phyloP scores from a whole-genome alignment of 2,888 invertebrate genomes.

The Rhamphomyia laevipes region DNA sequence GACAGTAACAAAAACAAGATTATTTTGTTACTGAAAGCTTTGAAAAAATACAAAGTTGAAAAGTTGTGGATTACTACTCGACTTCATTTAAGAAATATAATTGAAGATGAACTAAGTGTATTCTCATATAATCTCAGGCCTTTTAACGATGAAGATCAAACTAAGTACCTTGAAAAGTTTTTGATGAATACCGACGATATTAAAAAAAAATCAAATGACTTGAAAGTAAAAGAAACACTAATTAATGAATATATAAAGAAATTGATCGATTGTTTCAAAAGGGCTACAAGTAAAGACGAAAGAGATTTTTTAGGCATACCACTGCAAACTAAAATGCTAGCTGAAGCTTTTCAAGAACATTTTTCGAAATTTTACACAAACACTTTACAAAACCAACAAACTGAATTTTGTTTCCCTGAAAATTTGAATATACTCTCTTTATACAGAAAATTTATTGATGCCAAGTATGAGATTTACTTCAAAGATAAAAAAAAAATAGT shows the following conservation, averaged over 20 bases:
- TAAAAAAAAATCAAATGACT: background rate
- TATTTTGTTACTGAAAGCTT: background rate
- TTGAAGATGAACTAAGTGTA: background rate
- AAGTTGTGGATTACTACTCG: constrained; percentile 1
- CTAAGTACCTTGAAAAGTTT: background rate
- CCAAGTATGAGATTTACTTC: constrained; percentile 3
- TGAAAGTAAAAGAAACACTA: background rate
- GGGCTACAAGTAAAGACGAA: no score
- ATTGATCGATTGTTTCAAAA: no score
- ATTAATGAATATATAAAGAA: no score
- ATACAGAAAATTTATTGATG: constrained; percentile 1
- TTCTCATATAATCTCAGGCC: background rate
- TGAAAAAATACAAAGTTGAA: background rate
- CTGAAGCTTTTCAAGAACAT: constrained; percentile 1
- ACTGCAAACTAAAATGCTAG: constrained; percentile 1
- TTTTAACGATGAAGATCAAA: background rate
- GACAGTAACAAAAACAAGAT: background rate
- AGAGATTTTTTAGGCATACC: constrained; percentile 1
- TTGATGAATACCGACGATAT: background rate
- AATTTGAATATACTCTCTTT: background rate
- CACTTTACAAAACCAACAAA: background rate
- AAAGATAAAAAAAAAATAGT: background rate
- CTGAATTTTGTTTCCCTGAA: background rate
- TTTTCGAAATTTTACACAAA: background rate
- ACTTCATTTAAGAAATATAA: background rate